Evolutionary conservation across 1,140 invertebrate genomes (phyloP), one percentile per base, ranked within the genome.

Genomic region (Mizuhopecten yessoensis): DNA sequence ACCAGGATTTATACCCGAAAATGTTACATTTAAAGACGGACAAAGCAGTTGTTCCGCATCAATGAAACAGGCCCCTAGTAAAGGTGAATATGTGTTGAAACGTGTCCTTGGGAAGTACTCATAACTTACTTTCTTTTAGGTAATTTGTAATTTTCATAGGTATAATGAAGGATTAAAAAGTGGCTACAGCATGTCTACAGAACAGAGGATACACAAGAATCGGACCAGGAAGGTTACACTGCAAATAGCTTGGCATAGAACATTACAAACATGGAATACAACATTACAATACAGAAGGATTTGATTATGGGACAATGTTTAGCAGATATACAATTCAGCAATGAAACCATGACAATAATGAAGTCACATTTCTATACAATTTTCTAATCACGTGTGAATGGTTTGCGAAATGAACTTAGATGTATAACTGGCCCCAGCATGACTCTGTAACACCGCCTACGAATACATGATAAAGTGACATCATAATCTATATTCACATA

Each of bases 241-340:
- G n/a, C n/a, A 75, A 5, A 75, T n/a, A 75, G n/a, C 11, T 75
- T n/a, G n/a, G 57, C 29, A 75, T n/a, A 75, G n/a, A 1, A 23
- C n/a, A n/a, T n/a, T n/a, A n/a, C n/a, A n/a, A 75, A 75, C 57
- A 75, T 13, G 5, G 23, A 75, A 75, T 29, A 75, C 57, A 29
- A 29, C 57, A 75, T n/a, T 17, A 75, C 23, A 75, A 75, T 29
- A 5, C 23, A n/a, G 29, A 75, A 75, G n/a, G 57, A 75, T 75
- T 75, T 75, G 57, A 75, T 75, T n/a, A 75, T 75, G 57, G 57
- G 57, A 75, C 57, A 75, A 75, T 29, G 57, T 75, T 75, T 13
- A 75, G 20, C 57, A 75, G n/a, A 75, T 75, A 75, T 13, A 75
- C 57, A 75, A 75, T 5, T 29, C 2, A 57, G 23, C 23, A 23